Evolutionary conservation across 1,140 invertebrate species (phyloP), one percentile per base, ranked within the genome.

Genomic region (Theocolax elegans): DNA sequence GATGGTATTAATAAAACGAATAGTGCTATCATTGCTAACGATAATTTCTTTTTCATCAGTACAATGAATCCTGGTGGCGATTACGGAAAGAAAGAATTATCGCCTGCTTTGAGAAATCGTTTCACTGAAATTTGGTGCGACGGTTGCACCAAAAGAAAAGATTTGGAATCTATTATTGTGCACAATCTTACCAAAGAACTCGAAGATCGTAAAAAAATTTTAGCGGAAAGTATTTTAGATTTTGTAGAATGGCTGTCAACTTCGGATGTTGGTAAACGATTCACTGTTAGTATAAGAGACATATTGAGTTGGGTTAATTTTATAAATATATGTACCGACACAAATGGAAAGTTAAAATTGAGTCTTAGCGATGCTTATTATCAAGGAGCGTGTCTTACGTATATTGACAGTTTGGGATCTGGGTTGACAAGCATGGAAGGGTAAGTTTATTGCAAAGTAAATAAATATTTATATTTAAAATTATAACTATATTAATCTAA

Each of bases 21-120:
- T 35, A 80, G 88, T 58, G 82, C 92, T 1, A 89, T 96, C 38
- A 86, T 87, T 31, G 97, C 98, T 0, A 78, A 91, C 70, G 76
- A 90, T 13, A 88, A 90, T 12, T 99, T 99, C 81, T 90, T 95
- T 72, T 95, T 99, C 76, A 90, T 99, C 64, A 96, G 96, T 35
- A 99, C 98, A 0, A 99, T 99, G 98, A 99, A 99, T 88, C 98
- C 98, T 21, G 97, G 97, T 17, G 98, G 98, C 10, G 98, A 99
- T 89, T 99, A 95, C 86, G 98, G 98, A 0, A 99, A 99, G 81
- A 99, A 99, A 86, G 98, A 99, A 89, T 86, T 99, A 10, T 99
- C 98, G 0, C 97, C 97, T 10, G 98, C 98, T 0, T 84, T 99
- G 3, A 89, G 98, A 63, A 99, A 99, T 87, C 90, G 98, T 60